Conservation (phyloP, 92 coral and sea anemone genomes). For the Actinostola sp. region DNA sequence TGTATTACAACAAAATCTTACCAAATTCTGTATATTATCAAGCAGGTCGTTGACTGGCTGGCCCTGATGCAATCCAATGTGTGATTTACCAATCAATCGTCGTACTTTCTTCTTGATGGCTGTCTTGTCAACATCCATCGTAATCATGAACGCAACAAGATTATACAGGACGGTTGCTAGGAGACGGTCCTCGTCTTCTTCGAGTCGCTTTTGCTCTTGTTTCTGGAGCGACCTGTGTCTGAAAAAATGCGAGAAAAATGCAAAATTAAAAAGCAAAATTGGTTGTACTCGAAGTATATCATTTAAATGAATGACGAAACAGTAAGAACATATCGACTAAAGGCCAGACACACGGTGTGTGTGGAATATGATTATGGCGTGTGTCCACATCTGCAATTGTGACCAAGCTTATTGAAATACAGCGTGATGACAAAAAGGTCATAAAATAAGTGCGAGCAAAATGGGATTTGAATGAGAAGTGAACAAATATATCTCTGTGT, state of each 20-base stretch:
- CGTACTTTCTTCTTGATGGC: constrained; percentile 83
- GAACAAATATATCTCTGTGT: too few relatives aligned
- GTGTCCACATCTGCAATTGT: too few relatives aligned
- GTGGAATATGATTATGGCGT: too few relatives aligned
- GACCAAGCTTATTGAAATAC: too few relatives aligned
- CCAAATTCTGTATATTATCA: constrained; percentile 77
- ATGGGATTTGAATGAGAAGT: too few relatives aligned
- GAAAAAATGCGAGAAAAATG: neutral
- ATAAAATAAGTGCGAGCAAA: too few relatives aligned
- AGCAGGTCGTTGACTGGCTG: constrained; percentile 87
- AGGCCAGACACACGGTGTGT: neutral
- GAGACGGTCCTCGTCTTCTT: constrained; percentile 92
- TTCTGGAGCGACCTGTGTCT: constrained; percentile 91
- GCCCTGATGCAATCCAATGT: constrained; percentile 88
- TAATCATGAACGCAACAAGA: constrained; percentile 87
- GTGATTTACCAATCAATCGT: constrained; percentile 94
- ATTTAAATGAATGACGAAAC: neutral
- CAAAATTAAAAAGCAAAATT: neutral
- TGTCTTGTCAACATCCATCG: constrained; percentile 68
- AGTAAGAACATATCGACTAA: neutral
- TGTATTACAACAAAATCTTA: constrained; percentile 30
- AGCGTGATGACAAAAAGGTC: too few relatives aligned
- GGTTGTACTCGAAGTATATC: neutral
- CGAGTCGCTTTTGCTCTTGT: constrained; percentile 91
- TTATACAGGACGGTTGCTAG: constrained; percentile 87